These are phyloP conservation scores for Hyperoodon ampullatus DNA, from an alignment of 2,113 vertebrate genomes.

Conservation along the genomic window DNA sequence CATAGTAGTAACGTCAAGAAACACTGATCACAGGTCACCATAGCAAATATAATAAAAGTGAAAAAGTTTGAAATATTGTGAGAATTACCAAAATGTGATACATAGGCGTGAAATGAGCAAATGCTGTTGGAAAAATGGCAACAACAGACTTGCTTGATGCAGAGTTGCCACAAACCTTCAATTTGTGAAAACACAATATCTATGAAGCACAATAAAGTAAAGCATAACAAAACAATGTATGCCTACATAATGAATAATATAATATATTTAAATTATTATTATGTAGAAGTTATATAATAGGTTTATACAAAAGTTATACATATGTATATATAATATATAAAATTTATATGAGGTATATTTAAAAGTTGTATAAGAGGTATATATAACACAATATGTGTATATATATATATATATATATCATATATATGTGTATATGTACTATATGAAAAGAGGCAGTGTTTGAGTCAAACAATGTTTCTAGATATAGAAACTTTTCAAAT, in stretches of 20 bases:
- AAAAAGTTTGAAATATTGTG: background rate
- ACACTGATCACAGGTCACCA: background rate
- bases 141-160: background rate
- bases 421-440: background rate
- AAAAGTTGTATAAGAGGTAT: background rate
- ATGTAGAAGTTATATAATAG: background rate
- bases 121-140: background rate
- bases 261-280: background rate
- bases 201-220: background rate
- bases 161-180: background rate
- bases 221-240: background rate
- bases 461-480: background rate
- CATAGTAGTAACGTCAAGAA: background rate
- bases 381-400: background rate
- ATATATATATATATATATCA: background rate
- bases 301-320: background rate
- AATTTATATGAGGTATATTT: background rate
- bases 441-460: background rate
- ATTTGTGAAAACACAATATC: background rate
- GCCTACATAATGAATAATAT: background rate
- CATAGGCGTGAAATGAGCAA: background rate
- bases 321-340: background rate
- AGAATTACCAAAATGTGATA: background rate
- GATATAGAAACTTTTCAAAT: slow-evolving; percentile 30
- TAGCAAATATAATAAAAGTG: background rate